Conservation (phyloP, 2,113 vertebrate species). For the Athene cunicularia region DNA sequence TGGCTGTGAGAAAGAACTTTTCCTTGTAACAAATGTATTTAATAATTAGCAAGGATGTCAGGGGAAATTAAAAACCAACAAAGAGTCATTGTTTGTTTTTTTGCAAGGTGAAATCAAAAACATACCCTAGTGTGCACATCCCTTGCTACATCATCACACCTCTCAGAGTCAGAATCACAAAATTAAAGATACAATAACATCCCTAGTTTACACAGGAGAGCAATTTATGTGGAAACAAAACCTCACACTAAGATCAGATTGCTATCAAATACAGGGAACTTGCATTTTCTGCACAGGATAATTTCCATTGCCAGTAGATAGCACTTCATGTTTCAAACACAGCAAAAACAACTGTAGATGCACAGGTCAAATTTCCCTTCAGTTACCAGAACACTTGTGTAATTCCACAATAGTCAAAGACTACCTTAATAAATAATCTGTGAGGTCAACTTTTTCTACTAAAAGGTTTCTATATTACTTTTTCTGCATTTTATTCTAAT, state of each 20-base stretch:
- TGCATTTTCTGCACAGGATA: not conserved
- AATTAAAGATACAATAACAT: conserved; percentile 3
- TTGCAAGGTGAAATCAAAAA: not conserved
- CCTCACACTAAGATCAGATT: not conserved
- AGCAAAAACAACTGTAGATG: not conserved
- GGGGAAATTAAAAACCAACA: conserved; percentile 3
- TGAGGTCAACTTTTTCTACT: not conserved
- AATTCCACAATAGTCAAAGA: not conserved
- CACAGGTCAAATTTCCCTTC: conserved; percentile 3
- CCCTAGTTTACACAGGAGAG: not conserved
- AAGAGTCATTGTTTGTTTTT: not conserved
- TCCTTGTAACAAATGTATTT: not conserved
- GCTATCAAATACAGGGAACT: not conserved
- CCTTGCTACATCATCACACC: not conserved
- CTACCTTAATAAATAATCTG: not conserved
- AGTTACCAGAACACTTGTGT: not conserved
- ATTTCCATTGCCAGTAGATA: not conserved
- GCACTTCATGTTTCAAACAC: not conserved
- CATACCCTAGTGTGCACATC: not conserved
- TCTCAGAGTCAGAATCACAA: not conserved
- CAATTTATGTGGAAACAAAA: conserved; percentile 15
- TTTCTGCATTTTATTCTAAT: not conserved
- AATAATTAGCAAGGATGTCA: not conserved
- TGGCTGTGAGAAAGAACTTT: not conserved
- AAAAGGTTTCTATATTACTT: not conserved